Evolutionary conservation across 1,140 invertebrate species (phyloP).

Genomic region (Akabosia matsudoensis): DNA sequence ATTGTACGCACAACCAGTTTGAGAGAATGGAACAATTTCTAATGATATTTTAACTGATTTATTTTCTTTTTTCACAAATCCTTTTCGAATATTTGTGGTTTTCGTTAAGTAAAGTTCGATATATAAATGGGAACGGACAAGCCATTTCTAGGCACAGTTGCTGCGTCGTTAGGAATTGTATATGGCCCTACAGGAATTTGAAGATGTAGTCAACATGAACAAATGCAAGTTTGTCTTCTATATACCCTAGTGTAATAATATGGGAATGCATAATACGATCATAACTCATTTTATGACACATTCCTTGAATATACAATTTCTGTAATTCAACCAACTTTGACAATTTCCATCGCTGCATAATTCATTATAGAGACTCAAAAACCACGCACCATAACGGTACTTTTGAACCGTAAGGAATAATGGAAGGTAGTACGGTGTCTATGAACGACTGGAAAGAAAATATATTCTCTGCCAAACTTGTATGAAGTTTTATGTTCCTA

Average conservation of each 20-base stretch:
- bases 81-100: background rate
- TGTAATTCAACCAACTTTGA: too few species aligned
- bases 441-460: too few species aligned
- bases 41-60: constrained; percentile 25
- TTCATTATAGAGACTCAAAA: too few species aligned
- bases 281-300: constrained; percentile 16
- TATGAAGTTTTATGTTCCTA: too few species aligned
- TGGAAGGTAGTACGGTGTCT: too few species aligned
- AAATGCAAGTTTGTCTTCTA: background rate
- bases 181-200: too few species aligned
- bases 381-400: too few species aligned
- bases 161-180: too few species aligned
- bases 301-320: background rate
- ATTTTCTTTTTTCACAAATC: constrained; percentile 4
- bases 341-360: too few species aligned
- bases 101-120: background rate
- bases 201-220: background rate
- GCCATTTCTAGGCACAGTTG: background rate
- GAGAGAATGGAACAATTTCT: background rate
- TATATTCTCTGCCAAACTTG: too few species aligned
- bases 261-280: background rate
- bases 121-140: background rate
- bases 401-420: too few species aligned
- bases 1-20: too few species aligned
- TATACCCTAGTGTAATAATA: background rate